Evolutionary conservation across 1,140 invertebrate genomes (phyloP).

Genomic region (Drosophila simulans): DNA sequence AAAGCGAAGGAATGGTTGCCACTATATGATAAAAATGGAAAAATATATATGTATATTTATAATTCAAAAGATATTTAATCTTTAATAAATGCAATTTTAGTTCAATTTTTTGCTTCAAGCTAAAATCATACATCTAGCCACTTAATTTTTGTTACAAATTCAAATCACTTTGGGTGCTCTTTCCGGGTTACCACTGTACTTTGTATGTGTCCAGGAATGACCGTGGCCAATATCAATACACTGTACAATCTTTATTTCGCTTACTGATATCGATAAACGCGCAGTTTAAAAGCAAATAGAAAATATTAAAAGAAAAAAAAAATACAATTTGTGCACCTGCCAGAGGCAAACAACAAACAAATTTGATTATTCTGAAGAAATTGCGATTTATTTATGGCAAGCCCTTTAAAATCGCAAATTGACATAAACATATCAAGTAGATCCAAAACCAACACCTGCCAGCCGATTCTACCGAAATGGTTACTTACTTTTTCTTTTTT

Average conservation of each 20-base stretch:
- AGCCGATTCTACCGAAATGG: background rate
- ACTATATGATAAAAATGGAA: no score
- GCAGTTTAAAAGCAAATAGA: constrained; percentile 17
- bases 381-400: constrained; percentile 25
- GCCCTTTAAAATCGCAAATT: constrained; percentile 10
- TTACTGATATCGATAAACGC: constrained; percentile 25
- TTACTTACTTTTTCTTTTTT: background rate
- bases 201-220: constrained; percentile 18
- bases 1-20: background rate
- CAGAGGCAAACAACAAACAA: background rate
- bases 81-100: no score
- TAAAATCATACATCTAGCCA: no score
- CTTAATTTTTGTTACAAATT: no score
- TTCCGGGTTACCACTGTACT: background rate
- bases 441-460: constrained; percentile 7
- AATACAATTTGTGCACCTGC: constrained; percentile 31
- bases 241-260: constrained; percentile 22
- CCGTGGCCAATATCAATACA: constrained; percentile 12
- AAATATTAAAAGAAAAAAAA: background rate
- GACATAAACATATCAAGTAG: constrained; percentile 1
- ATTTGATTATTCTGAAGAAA: constrained; percentile 21
- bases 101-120: no score
- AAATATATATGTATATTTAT: no score
- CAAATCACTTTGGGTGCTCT: no score
- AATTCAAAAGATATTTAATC: no score